Percentiles rank a stretch among this genome's conserved stretches.
Evolutionary conservation across 2,888 invertebrate species (phyloP).

Genomic region (Cetonia aurata): DNA sequence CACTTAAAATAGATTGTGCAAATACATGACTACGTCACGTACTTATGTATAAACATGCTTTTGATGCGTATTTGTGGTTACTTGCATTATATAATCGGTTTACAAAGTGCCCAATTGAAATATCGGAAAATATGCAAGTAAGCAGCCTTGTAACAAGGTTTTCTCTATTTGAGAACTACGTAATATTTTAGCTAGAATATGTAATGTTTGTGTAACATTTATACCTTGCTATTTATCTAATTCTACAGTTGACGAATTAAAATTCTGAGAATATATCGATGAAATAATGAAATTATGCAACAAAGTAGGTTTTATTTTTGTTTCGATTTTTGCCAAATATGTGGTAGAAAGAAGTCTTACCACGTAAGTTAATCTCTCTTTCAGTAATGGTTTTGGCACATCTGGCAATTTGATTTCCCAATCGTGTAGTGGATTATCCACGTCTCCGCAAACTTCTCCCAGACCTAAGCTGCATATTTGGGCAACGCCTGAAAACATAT

Average conservation of each 20-base stretch:
- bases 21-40: no score
- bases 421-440: slow-evolving; percentile 87
- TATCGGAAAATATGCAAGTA: no score
- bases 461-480: slow-evolving; percentile 93
- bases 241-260: background rate
- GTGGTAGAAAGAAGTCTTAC: background rate
- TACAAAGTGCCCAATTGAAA: no score
- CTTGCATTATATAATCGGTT: no score
- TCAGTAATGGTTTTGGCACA: slow-evolving; percentile 77
- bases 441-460: slow-evolving; percentile 89
- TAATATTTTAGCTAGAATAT: no score
- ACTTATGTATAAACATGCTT: no score
- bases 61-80: no score
- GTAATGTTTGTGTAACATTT: no score
- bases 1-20: no score
- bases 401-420: slow-evolving; percentile 90
- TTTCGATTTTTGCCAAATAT: background rate
- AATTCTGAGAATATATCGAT: background rate
- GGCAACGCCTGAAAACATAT: slow-evolving; percentile 73
- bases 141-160: no score
- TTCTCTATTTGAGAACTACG: no score
- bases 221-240: no score
- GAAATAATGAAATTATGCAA: background rate
- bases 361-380: slow-evolving; percentile 10
- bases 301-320: slow-evolving; percentile 1